Percentiles rank a stretch among this genome's conserved stretches.
These are phyloP conservation scores for Palythoa grandis DNA, from an alignment of 92 coral and sea anemone genomes.

Conservation along the genomic window DNA sequence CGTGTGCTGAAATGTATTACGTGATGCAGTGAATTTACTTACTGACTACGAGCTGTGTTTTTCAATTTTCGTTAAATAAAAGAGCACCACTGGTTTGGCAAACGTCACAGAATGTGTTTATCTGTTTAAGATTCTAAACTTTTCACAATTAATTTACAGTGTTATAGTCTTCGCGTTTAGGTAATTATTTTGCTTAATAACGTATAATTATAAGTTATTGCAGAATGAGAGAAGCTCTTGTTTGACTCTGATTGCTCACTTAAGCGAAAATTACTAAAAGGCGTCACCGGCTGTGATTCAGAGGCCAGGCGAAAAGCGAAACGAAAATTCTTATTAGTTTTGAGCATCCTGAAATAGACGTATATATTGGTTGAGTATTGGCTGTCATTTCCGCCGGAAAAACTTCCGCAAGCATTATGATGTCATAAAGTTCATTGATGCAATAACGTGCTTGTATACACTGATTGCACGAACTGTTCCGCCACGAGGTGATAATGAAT, in stretches of 20 bases:
- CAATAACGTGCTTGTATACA: not conserved
- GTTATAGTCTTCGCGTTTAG: not conserved
- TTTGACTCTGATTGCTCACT: not conserved
- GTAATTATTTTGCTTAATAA: too few relatives aligned
- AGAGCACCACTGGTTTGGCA: too few relatives aligned
- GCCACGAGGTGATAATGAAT: too few relatives aligned
- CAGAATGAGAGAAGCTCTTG: not conserved
- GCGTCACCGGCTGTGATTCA: not conserved
- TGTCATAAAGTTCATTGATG: not conserved
- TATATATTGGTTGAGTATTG: not conserved
- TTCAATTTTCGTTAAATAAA: too few relatives aligned
- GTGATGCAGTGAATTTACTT: too few relatives aligned
- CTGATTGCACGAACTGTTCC: not conserved
- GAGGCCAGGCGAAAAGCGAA: not conserved
- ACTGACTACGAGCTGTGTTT: too few relatives aligned
- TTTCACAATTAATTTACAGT: too few relatives aligned
- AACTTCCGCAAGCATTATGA: not conserved
- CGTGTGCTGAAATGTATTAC: not conserved
- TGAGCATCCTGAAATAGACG: not conserved
- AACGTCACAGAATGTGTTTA: too few relatives aligned
- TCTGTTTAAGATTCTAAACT: too few relatives aligned
- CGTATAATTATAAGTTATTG: not conserved
- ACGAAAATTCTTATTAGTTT: not conserved
- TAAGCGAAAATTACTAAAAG: not conserved
- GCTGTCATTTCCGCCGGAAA: conserved; percentile 1